Evolutionary conservation across 1,140 invertebrate genomes (phyloP), one percentile per base, ranked within the genome.

Genomic region (Bombus terrestris): DNA sequence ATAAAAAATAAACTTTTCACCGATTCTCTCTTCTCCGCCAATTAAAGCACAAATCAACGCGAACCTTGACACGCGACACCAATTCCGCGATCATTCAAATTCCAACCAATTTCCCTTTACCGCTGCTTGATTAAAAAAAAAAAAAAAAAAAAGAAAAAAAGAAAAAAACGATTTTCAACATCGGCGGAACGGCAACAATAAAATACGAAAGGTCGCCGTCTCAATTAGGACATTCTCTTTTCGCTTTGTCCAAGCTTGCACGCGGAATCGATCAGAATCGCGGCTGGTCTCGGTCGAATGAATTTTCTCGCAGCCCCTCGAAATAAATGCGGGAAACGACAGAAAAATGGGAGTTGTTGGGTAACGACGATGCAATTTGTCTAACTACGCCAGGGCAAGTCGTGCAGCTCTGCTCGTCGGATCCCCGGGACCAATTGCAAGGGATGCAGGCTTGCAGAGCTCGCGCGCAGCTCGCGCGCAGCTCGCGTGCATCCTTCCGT

Each of bases 401-500:
- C 37, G 69, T 37, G 75, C 69, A 64, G 71, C 76, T 47, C 39
- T 62, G 59, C 80, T 71, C 85, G 66, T 83, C 69, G 69, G 85
- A 91, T 91, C 77, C 86, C 90, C 90, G 88, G 86, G 89, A 80
- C 86, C 83, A 86, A 62, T 91, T 81, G 85, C 83, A 71, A 81
- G 66, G 82, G 85, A 82, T 72, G 80, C 77, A 80, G 35, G 18
- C 86, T 85, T 90, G 88, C 88, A 43, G 57, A 71, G 81, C 75
- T 66, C 66, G 57, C 53, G 47, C 43, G 57, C 64, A 71, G 81
- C 75, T 66, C 66, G 57, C 53, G 47, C 43, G 57, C 64, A 53
- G 47, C 47, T 53, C 18, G 47, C 47, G 47, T 53, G 18, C 74
- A 73, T 22, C 47, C 75, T 62, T 69, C 43, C 32, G n/a, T 43